These are phyloP conservation scores for Aethina tumida DNA, from an alignment of 1,140 invertebrate genomes.

Conservation along the genomic window DNA sequence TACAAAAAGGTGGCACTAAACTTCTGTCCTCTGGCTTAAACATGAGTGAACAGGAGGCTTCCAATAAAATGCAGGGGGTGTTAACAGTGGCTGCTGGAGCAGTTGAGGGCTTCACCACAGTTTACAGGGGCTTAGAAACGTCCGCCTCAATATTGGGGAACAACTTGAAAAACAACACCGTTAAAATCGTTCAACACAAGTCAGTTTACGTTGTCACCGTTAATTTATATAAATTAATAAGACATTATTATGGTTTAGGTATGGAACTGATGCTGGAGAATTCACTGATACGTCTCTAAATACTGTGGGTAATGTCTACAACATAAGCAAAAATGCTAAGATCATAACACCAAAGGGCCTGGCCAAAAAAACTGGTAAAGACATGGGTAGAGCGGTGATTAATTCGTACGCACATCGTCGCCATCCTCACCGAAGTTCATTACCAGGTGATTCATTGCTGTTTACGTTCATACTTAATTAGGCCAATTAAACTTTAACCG, in stretches of 20 bases:
- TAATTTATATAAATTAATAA: constrained; percentile 7
- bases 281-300: constrained; percentile 49
- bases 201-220: constrained; percentile 31
- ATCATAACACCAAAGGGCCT: constrained; percentile 53
- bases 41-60: constrained; percentile 42
- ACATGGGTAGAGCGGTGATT: constrained; percentile 54
- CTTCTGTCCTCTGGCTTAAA: constrained; percentile 45
- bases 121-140: constrained; percentile 55
- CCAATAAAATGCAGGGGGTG: constrained; percentile 47
- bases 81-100: constrained; percentile 58
- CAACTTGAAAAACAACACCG: constrained; percentile 57
- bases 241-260: constrained; percentile 37
- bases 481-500: no score
- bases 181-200: constrained; percentile 59
- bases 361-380: constrained; percentile 52
- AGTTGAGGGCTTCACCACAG: constrained; percentile 54
- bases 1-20: constrained; percentile 50
- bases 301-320: constrained; percentile 52
- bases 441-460: no score
- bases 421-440: no score
- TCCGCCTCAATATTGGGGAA: constrained; percentile 53
- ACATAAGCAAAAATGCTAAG: constrained; percentile 48
- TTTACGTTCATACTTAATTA: no score
- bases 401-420: no score
- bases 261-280: constrained; percentile 48